Evolutionary conservation across 2,113 vertebrate genomes (phyloP), one percentile per base, ranked within the genome.

Genomic region (Arizona elegans): DNA sequence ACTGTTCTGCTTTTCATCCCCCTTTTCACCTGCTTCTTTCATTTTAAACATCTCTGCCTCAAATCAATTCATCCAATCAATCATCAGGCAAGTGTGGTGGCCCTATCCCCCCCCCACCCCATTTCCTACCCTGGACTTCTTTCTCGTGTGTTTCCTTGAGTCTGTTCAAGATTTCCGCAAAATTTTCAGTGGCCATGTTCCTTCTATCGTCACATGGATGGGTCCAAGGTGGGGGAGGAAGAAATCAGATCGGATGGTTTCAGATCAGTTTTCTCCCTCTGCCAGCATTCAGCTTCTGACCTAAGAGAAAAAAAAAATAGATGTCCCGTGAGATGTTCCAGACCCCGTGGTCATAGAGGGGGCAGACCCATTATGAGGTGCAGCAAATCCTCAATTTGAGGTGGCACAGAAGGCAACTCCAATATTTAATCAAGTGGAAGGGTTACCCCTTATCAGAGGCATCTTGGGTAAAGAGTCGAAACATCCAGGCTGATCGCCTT

Each of bases 61-160:
- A 33, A n/a, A 75, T 38, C n/a, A 19, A 38, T 81, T 38, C 6
- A 81, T 19, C 33, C 70, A 81, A 19, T 33, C 2, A 19, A 19
- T 19, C n/a, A 81, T 24, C 23, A 59, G 15, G 13, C 65, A 75
- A 65, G 6, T 17, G 7, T 8, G 5, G 6, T 2, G 7, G n/a
- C 15, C n/a, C 13, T 75, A 3, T 75, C 33, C 17, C 15, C 6
- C 12, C 6, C 26, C 26, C 2, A 23, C 5, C 1, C 29, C 13
- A 11, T 13, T 26, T 50, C 92, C 94, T 95, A 99, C 99, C 98
- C 96, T 98, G 98, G 75, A 99, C 95, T 90, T 99, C 99, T 52
- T 98, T 98, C 90, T 99, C 99, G 0, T 99, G 99, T 88, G 98
- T 96, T 47, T 99, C 98, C 95, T 97, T 98, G 89, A 99, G 97